Evolutionary conservation across 2,113 vertebrate genomes (phyloP).

Genomic region (Cyanoderma ruficeps): DNA sequence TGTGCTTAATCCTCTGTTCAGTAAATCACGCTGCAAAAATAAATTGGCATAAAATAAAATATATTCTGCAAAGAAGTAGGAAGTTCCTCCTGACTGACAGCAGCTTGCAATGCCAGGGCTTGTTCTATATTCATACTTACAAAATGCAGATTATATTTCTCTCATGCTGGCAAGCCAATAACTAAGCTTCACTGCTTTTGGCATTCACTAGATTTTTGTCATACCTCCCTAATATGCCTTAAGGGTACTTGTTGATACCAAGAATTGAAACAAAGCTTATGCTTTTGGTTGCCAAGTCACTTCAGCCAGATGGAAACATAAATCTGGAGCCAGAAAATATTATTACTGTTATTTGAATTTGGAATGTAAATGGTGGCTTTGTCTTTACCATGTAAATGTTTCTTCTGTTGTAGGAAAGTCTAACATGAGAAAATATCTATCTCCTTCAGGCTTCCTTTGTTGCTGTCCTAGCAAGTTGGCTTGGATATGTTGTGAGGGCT

Average conservation of each 20-base stretch:
- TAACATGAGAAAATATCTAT: not conserved
- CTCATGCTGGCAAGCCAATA: slow-evolving; percentile 59
- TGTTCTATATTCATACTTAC: slow-evolving; percentile 62
- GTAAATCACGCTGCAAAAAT: not conserved
- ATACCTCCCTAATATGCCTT: slow-evolving; percentile 72
- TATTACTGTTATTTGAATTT: slow-evolving; percentile 52
- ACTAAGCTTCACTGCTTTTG: slow-evolving; percentile 50
- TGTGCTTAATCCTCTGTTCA: slow-evolving; percentile 1
- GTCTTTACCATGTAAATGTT: slow-evolving; percentile 25
- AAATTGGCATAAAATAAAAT: slow-evolving; percentile 48
- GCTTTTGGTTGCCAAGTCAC: slow-evolving; percentile 69
- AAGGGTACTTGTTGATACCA: slow-evolving; percentile 70
- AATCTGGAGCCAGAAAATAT: slow-evolving; percentile 64
- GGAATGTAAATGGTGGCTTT: slow-evolving; percentile 38
- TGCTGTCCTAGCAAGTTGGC: not conserved
- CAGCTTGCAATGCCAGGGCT: slow-evolving; percentile 42
- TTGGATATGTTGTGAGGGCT: not conserved
- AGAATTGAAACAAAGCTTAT: slow-evolving; percentile 72
- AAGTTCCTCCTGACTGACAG: slow-evolving; percentile 64
- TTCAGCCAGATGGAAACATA: slow-evolving; percentile 69
- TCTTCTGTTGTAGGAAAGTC: not conserved
- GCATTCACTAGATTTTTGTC: slow-evolving; percentile 59
- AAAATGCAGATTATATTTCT: slow-evolving; percentile 62
- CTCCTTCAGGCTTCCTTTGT: not conserved
- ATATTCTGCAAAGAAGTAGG: slow-evolving; percentile 39